phyloP scores from a whole-genome alignment of 2,888 invertebrate genomes.

The Melitaea athalia region DNA sequence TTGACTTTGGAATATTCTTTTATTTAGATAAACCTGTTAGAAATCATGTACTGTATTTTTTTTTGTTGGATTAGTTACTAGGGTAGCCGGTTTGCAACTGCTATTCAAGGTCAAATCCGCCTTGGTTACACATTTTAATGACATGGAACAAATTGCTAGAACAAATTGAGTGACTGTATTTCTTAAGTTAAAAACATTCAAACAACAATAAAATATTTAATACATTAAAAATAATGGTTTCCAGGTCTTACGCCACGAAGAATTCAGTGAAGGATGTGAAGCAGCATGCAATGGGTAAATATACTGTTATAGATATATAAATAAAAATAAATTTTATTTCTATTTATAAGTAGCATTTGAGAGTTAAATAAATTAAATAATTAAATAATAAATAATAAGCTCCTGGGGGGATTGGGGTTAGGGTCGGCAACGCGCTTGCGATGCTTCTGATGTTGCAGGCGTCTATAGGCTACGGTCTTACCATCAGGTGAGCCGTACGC shows the following conservation, averaged over 20 bases:
- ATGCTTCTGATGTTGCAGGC: too few relatives aligned
- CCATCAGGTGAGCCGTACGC: too few relatives aligned
- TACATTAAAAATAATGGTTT: slow-evolving; percentile 5
- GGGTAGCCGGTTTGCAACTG: background rate
- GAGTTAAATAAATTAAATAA: too few relatives aligned
- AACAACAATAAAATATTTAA: background rate
- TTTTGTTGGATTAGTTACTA: background rate
- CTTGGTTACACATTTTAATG: background rate
- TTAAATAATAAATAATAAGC: too few relatives aligned
- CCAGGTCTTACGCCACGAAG: slow-evolving; percentile 96
- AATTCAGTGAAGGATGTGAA: slow-evolving; percentile 98
- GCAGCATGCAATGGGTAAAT: slow-evolving; percentile 97
- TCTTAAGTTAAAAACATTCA: background rate
- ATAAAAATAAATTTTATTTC: too few relatives aligned
- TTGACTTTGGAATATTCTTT: background rate
- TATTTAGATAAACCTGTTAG: background rate
- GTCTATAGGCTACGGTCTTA: too few relatives aligned
- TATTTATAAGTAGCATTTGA: too few relatives aligned
- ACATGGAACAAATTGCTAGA: background rate
- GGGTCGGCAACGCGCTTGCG: too few relatives aligned
- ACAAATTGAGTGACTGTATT: background rate
- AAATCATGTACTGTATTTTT: background rate
- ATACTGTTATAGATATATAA: too few relatives aligned
- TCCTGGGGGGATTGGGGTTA: too few relatives aligned
- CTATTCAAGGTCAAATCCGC: slow-evolving; percentile 26